Conservation (phyloP, 2,888 invertebrate genomes). For the Fragum whitleyi region DNA sequence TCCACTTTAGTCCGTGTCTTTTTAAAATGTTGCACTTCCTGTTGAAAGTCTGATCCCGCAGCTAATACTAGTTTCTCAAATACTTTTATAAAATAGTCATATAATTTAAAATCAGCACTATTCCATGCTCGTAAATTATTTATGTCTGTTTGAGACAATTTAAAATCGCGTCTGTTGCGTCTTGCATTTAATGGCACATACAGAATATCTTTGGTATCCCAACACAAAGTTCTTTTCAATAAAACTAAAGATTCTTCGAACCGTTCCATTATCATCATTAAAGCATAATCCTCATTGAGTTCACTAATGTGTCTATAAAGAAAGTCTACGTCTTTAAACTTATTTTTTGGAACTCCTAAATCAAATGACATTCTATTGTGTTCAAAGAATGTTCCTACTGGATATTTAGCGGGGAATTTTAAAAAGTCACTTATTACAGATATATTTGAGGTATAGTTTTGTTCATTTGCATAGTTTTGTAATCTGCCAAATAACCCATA, state of each 20-base stretch:
- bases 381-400: constrained; percentile 39
- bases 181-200: constrained; percentile 73
- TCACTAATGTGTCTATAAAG: constrained; percentile 65
- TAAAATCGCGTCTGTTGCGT: constrained; percentile 36
- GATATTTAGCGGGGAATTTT: constrained; percentile 22
- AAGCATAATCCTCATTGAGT: constrained; percentile 73
- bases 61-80: constrained; percentile 67
- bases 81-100: constrained; percentile 72
- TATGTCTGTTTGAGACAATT: constrained; percentile 59
- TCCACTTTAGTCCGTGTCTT: constrained; percentile 47
- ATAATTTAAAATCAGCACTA: constrained; percentile 76
- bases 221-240: constrained; percentile 77
- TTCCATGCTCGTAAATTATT: constrained; percentile 70
- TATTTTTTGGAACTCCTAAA: constrained; percentile 56
- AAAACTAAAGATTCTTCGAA: constrained; percentile 82
- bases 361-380: constrained; percentile 69
- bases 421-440: constrained; percentile 41
- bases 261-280: constrained; percentile 80
- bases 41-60: constrained; percentile 58
- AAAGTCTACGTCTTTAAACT: constrained; percentile 46
- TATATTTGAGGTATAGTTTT: background rate
- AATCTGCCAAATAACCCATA: constrained; percentile 63
- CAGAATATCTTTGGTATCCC: constrained; percentile 80
- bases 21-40: constrained; percentile 69
- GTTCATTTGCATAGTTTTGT: background rate